Evolutionary conservation across 2,113 vertebrate genomes (phyloP).

Genomic region (Okapia johnstoni): DNA sequence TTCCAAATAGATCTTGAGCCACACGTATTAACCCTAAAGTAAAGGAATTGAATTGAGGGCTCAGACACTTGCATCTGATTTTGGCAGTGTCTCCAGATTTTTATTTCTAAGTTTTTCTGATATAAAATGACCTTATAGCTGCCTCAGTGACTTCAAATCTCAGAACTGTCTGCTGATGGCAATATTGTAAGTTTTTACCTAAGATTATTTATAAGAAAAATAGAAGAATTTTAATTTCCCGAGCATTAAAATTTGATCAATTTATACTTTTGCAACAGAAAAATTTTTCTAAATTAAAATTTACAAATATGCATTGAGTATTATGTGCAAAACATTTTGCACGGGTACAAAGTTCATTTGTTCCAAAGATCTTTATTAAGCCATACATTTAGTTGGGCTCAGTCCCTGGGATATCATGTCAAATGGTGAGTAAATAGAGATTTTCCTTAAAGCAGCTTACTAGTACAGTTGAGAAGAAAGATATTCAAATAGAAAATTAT

Average conservation of each 20-base stretch:
- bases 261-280: neutral
- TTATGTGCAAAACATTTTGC: neutral
- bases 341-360: neutral
- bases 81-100: neutral
- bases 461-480: neutral
- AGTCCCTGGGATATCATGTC: neutral
- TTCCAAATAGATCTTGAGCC: neutral
- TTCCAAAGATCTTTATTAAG: neutral
- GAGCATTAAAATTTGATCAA: neutral
- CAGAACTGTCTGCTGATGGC: neutral
- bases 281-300: neutral
- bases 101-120: neutral
- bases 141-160: neutral
- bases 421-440: neutral
- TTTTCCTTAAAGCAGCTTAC: neutral
- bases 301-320: neutral
- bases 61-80: neutral
- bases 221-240: neutral
- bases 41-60: neutral
- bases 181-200: neutral
- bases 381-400: neutral
- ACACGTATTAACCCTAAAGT: neutral
- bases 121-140: neutral
- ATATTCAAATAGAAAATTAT: neutral
- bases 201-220: neutral